Conservation (phyloP, 2,113 vertebrate species). For the Pangasianodon hypophthalmus region DNA sequence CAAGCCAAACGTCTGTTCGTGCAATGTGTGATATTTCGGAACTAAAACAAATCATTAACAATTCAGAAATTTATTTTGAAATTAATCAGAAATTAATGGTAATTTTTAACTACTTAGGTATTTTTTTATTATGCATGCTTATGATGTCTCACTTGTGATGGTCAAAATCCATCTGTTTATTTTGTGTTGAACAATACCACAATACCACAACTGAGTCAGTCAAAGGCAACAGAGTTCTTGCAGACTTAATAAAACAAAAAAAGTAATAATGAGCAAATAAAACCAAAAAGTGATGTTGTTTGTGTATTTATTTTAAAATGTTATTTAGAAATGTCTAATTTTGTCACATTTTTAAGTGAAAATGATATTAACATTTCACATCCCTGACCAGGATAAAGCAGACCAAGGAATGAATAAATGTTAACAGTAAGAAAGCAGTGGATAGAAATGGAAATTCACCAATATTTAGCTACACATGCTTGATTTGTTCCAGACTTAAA, state of each 20-base stretch:
- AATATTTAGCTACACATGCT: not conserved
- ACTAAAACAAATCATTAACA: not conserved
- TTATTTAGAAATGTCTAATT: not conserved
- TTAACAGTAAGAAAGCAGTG: not conserved
- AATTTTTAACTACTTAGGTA: not conserved
- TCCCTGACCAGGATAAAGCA: not conserved
- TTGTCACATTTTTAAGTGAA: not conserved
- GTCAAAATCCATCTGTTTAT: not conserved
- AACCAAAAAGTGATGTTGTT: not conserved
- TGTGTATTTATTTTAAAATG: not conserved
- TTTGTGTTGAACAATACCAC: not conserved
- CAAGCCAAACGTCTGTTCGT: not conserved
- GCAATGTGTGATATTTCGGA: not conserved
- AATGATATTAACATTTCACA: not conserved
- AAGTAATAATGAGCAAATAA: not conserved
- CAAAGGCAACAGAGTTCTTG: not conserved
- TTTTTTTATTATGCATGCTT: not conserved
- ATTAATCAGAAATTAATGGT: no score
- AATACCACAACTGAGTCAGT: not conserved
- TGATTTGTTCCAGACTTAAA: constrained; percentile 80
- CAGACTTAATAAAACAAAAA: not conserved
- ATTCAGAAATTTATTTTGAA: no score
- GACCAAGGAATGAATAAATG: not conserved
- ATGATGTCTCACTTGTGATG: not conserved
- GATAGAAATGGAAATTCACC: not conserved